phyloP scores from a whole-genome alignment of 1,140 invertebrate species.

The Formica exsecta region DNA sequence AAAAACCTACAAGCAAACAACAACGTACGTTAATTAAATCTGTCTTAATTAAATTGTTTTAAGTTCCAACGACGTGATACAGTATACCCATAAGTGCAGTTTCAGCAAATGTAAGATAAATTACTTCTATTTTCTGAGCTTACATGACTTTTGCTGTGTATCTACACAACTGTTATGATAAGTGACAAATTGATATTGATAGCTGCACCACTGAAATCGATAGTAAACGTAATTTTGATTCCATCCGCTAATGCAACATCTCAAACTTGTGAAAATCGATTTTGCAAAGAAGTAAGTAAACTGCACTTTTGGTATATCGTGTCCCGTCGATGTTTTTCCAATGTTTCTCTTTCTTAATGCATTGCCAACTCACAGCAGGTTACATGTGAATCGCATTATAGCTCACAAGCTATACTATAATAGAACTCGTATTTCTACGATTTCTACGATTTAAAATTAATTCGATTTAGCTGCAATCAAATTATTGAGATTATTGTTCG shows the following conservation, averaged over 20 bases:
- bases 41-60: neutral
- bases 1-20: neutral
- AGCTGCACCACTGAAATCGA: neutral
- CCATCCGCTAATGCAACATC: neutral
- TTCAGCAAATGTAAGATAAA: neutral
- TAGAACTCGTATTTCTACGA: neutral
- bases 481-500: conserved; percentile 2
- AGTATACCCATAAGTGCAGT: neutral
- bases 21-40: conserved; percentile 9
- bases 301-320: neutral
- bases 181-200: conserved; percentile 3
- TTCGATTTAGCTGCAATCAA: conserved; percentile 8
- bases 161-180: neutral
- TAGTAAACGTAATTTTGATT: neutral
- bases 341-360: neutral
- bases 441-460: conserved; percentile 20
- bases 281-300: conserved; percentile 13
- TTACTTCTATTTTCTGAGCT: neutral
- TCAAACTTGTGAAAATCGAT: neutral
- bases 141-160: neutral
- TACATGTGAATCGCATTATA: neutral
- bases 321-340: neutral
- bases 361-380: neutral
- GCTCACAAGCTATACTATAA: neutral
- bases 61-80: neutral